These are phyloP conservation scores for Spermophilus dauricus DNA, from an alignment of 2,113 vertebrate species.

Conservation along the genomic window DNA sequence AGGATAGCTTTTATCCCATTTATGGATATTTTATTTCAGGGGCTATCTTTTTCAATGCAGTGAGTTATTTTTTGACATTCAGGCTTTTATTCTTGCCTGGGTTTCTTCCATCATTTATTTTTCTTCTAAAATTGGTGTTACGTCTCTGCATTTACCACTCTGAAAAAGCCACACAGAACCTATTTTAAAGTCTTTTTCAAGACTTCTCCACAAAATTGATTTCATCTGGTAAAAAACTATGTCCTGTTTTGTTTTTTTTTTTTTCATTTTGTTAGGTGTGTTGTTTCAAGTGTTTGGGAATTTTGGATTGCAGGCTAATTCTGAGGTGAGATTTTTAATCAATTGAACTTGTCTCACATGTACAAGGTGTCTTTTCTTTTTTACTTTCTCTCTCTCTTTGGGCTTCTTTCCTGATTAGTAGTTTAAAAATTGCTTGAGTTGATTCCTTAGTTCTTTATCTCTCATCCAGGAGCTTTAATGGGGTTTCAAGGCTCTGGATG, in stretches of 20 bases:
- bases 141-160: not conserved
- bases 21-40: slow-evolving; percentile 19
- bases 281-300: not conserved
- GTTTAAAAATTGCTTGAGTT: not conserved
- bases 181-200: not conserved
- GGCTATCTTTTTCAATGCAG: not conserved
- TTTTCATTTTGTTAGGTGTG: not conserved
- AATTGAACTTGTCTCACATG: too few relatives aligned
- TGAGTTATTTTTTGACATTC: not conserved
- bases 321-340: not conserved
- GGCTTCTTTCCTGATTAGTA: not conserved
- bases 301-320: slow-evolving; percentile 35
- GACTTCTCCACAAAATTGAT: not conserved
- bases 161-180: not conserved
- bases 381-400: not conserved
- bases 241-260: not conserved
- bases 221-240: not conserved
- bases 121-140: slow-evolving; percentile 24
- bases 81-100: not conserved
- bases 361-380: too few relatives aligned
- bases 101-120: slow-evolving; percentile 6
- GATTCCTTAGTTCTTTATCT: not conserved
- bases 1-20: not conserved
- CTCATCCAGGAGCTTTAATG: not conserved
- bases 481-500: not conserved